Percentiles rank a stretch among this genome's conserved stretches.
These are phyloP conservation scores for Indicator maculatus DNA, from an alignment of 2,113 vertebrate species.

Conservation along the genomic window DNA sequence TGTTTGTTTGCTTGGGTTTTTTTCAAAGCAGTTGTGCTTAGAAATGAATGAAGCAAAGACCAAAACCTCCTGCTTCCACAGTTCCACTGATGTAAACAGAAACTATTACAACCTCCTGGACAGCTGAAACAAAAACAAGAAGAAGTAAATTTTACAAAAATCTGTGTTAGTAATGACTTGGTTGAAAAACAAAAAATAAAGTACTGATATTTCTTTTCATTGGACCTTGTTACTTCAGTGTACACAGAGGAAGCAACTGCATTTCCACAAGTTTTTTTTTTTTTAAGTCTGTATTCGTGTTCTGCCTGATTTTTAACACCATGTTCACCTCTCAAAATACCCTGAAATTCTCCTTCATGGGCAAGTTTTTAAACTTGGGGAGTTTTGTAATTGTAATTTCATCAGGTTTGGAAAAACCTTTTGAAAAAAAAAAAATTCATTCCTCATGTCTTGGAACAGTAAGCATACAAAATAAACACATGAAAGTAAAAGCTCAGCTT, in stretches of 20 bases:
- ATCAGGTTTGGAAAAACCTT: background rate
- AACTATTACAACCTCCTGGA: background rate
- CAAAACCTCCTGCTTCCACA: background rate
- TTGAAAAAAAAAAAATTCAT: background rate
- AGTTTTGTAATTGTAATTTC: background rate
- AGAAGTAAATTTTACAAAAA: background rate
- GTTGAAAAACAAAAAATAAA: background rate
- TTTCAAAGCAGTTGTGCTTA: background rate
- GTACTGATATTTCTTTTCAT: background rate
- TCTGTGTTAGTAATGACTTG: background rate
- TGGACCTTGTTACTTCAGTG: background rate
- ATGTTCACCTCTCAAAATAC: background rate
- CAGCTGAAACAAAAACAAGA: background rate
- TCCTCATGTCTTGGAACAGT: background rate
- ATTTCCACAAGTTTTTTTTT: background rate
- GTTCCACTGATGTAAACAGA: background rate
- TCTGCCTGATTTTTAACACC: background rate
- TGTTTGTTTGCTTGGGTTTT: too few relatives aligned
- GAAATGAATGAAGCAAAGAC: background rate
- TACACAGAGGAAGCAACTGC: rapidly evolving
- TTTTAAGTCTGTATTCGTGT: background rate
- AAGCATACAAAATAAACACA: background rate
- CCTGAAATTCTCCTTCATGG: background rate
- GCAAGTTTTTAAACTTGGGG: background rate
- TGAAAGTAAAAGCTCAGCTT: background rate